These are phyloP conservation scores for Apis mellifera DNA, from an alignment of 1,140 invertebrate species.

Conservation along the genomic window DNA sequence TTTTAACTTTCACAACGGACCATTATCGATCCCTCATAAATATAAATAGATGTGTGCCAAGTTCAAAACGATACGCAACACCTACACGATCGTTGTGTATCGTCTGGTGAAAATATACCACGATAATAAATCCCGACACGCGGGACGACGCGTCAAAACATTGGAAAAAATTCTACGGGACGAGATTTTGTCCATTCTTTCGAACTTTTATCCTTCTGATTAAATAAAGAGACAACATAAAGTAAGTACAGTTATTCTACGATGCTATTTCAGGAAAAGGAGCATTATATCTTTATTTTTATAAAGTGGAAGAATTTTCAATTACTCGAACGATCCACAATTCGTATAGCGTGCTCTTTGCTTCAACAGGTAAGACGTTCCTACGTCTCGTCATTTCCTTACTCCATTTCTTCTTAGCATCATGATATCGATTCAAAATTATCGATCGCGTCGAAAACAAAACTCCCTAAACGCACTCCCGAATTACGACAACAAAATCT, in stretches of 20 bases:
- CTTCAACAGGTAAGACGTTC: constrained; percentile 15
- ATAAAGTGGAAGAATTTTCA: not conserved
- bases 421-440: not conserved
- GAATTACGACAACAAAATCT: too few species aligned
- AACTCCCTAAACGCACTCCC: not conserved
- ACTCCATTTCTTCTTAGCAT: not conserved
- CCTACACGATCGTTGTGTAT: not conserved
- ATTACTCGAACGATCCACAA: not conserved
- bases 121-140: not conserved
- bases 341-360: too few species aligned
- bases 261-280: too few species aligned
- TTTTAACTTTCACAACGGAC: constrained; percentile 22
- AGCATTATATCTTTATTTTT: not conserved
- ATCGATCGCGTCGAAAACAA: constrained; percentile 10
- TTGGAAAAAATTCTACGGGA: not conserved
- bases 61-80: not conserved
- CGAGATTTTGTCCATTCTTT: not conserved
- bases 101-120: not conserved
- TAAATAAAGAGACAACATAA: not conserved
- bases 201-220: not conserved
- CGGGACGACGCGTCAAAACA: not conserved
- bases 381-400: too few species aligned
- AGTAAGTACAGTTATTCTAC: not conserved
- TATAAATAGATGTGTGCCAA: constrained; percentile 52
- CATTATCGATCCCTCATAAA: constrained; percentile 47